phyloP scores from a whole-genome alignment of 2,797 vertebrate species.

The Myioborus melanocephalus region DNA sequence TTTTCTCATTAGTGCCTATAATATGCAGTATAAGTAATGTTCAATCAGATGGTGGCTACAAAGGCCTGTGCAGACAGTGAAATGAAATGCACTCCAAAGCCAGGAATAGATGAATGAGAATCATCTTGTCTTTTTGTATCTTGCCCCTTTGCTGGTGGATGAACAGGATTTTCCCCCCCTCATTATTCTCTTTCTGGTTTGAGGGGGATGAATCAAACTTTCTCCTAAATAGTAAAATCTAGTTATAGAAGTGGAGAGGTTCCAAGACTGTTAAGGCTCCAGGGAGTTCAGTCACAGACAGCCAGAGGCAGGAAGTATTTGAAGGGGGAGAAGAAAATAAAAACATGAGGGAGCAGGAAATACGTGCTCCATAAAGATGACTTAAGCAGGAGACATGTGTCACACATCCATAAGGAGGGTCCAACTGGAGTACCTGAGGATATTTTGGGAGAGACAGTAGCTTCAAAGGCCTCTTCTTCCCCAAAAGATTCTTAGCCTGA shows the following conservation, averaged over 20 bases:
- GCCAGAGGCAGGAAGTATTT: conserved; percentile 27
- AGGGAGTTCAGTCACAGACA: conserved; percentile 2
- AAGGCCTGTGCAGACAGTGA: conserved; percentile 27
- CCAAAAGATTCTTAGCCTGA: not conserved
- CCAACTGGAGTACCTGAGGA: not conserved
- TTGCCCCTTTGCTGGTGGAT: not conserved
- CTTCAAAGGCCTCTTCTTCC: not conserved
- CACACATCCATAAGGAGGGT: not conserved
- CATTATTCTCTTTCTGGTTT: not conserved
- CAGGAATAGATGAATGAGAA: conserved; percentile 20
- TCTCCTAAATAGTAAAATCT: conserved; percentile 31
- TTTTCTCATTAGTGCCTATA: conserved; percentile 79
- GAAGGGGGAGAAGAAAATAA: conserved; percentile 19
- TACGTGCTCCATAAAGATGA: conserved; percentile 8
- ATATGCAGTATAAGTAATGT: conserved; percentile 65
- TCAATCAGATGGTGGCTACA: conserved; percentile 67
- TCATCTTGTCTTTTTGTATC: conserved; percentile 14
- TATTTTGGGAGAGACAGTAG: not conserved
- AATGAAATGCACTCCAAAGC: not conserved
- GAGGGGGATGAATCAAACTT: not conserved
- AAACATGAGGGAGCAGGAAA: not conserved
- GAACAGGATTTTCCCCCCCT: fast-evolving
- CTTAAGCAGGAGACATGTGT: not conserved
- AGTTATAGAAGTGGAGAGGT: conserved; percentile 8
- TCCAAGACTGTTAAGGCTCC: conserved; percentile 17